These are phyloP conservation scores for Apamea sordens DNA, from an alignment of 2,888 invertebrate species.

Conservation along the genomic window DNA sequence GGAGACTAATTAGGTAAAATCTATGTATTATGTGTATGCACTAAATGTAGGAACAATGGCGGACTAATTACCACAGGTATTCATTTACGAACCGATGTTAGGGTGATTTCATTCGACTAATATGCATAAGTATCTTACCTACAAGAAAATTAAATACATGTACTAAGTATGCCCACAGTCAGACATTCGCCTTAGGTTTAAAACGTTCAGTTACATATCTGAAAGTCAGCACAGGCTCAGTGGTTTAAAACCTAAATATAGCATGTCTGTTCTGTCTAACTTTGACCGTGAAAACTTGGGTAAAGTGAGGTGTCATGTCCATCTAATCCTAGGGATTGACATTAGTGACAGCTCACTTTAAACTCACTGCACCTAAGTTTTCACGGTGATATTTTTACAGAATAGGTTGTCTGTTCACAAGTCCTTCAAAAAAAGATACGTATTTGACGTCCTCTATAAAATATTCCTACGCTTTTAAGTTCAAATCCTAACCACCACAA, in stretches of 20 bases:
- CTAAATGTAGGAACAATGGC: neutral
- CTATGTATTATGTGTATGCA: neutral
- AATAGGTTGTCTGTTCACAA: too few relatives aligned
- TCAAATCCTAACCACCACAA: neutral
- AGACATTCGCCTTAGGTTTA: neutral
- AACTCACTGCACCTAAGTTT: too few relatives aligned
- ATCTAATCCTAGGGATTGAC: too few relatives aligned
- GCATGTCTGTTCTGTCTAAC: too few relatives aligned
- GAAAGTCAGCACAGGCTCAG: neutral
- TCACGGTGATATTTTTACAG: too few relatives aligned
- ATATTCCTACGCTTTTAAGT: constrained; percentile 5
- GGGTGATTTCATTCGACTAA: neutral
- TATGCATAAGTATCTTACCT: neutral
- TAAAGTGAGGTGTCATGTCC: too few relatives aligned
- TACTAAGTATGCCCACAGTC: neutral
- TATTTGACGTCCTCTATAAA: neutral
- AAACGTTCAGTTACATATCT: neutral
- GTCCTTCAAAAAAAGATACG: neutral
- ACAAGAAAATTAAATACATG: neutral
- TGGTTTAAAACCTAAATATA: neutral
- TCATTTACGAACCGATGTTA: neutral
- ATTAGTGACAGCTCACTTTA: too few relatives aligned
- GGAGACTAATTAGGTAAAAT: neutral
- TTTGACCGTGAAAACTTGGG: too few relatives aligned
- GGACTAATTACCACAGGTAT: neutral